phyloP scores from a whole-genome alignment of 2,797 vertebrate species.

The Fistularia tabacaria region DNA sequence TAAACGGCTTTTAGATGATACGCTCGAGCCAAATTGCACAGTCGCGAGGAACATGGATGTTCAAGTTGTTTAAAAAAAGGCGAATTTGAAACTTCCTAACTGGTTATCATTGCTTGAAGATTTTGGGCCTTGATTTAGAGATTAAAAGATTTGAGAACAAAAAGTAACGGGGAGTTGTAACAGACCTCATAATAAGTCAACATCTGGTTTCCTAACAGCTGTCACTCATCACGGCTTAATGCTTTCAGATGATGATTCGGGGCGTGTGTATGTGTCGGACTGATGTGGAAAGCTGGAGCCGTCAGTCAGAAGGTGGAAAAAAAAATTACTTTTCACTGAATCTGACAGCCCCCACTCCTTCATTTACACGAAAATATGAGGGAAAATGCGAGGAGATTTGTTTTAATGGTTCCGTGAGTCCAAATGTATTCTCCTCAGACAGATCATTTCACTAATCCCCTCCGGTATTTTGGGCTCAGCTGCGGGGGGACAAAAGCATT shows the following conservation, averaged over 20 bases:
- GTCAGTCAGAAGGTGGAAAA: conserved; percentile 26
- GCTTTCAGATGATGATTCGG: conserved; percentile 45
- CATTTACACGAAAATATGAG: conserved; percentile 4
- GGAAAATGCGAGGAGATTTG: not conserved
- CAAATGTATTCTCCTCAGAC: too few species aligned
- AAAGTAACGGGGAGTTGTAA: conserved; percentile 26
- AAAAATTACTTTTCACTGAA: conserved; percentile 14
- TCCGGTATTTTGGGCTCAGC: too few species aligned
- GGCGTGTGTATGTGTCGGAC: conserved; percentile 1
- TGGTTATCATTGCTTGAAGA: conserved; percentile 1
- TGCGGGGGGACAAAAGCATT: not conserved
- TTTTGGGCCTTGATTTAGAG: conserved; percentile 1
- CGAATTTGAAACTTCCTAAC: too few species aligned
- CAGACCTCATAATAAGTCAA: conserved; percentile 39
- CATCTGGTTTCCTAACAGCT: conserved; percentile 48
- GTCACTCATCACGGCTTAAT: conserved; percentile 50
- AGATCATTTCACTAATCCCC: not conserved
- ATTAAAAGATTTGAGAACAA: conserved; percentile 28
- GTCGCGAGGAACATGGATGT: not conserved
- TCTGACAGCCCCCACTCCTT: conserved; percentile 11
- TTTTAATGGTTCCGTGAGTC: too few species aligned
- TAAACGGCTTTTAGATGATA: conserved; percentile 27
- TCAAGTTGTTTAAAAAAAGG: too few species aligned
- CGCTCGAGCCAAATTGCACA: conserved; percentile 10
- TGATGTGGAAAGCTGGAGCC: conserved; percentile 24